A percentile compares a stretch with the other conserved stretches of the same genome.
These are phyloP conservation scores for Pelosia muscerda DNA, from an alignment of 2,888 invertebrate genomes.

Conservation along the genomic window DNA sequence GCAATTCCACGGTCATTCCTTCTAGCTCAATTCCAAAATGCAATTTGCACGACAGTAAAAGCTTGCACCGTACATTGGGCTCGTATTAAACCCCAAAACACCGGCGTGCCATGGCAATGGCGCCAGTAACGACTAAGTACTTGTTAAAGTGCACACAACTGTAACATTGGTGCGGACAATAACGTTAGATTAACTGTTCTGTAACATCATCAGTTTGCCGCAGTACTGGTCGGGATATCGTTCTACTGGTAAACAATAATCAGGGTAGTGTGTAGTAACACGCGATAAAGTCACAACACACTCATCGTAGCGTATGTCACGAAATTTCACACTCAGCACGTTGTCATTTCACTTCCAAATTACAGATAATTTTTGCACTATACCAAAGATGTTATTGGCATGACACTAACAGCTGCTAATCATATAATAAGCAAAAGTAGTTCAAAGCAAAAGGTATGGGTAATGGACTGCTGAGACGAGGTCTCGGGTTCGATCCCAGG, in stretches of 20 bases:
- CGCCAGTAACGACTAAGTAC: not conserved
- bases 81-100: slow-evolving; percentile 1
- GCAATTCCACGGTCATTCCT: not conserved
- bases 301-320: not conserved
- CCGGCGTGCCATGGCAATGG: not conserved
- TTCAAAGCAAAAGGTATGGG: no score
- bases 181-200: not conserved
- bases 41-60: not conserved
- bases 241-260: not conserved
- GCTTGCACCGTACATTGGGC: not conserved
- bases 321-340: not conserved
- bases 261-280: not conserved
- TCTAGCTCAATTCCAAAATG: not conserved
- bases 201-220: not conserved
- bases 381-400: not conserved
- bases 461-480: no score
- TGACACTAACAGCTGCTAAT: not conserved
- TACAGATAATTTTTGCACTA: not conserved
- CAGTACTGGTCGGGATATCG: not conserved
- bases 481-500: no score
- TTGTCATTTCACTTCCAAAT: not conserved
- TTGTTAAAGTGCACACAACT: not conserved
- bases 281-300: not conserved
- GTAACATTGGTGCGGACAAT: not conserved
- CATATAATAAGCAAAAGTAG: not conserved